Conservation (phyloP, 2,113 vertebrate genomes). For the Apus apus region DNA sequence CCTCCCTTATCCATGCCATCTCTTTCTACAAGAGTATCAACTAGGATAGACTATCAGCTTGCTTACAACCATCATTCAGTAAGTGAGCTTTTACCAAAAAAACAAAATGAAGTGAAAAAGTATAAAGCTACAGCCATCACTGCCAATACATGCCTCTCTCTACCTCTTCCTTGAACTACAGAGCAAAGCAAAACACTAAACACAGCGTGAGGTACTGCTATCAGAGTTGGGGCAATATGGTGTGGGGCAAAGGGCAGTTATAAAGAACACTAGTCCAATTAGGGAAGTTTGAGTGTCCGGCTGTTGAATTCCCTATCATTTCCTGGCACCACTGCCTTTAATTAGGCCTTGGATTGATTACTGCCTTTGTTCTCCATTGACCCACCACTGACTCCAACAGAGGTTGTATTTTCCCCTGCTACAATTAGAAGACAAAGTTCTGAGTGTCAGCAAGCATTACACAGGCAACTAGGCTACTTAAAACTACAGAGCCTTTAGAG, state of each 20-base stretch:
- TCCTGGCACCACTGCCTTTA: constrained; percentile 47
- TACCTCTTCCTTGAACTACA: background rate
- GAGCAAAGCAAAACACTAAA: background rate
- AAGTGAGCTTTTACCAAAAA: background rate
- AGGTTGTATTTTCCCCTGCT: background rate
- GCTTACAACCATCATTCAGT: background rate
- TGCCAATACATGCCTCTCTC: background rate
- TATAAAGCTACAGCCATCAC: background rate
- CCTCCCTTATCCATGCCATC: background rate
- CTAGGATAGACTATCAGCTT: background rate
- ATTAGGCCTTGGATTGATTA: constrained; percentile 61
- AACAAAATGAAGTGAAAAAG: background rate
- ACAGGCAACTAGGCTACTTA: background rate
- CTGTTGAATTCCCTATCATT: constrained; percentile 15
- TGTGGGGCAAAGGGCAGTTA: background rate
- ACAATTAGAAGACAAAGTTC: constrained; percentile 38
- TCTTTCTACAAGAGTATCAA: background rate
- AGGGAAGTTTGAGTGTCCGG: constrained; percentile 23
- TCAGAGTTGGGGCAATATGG: background rate
- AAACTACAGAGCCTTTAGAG: background rate
- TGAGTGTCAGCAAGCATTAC: constrained; percentile 42
- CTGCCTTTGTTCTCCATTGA: constrained; percentile 49
- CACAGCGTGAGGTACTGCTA: background rate
- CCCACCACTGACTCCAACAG: constrained; percentile 5
- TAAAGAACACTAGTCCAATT: constrained; percentile 12